A percentile compares a stretch with the other conserved stretches of the same genome.
These are phyloP conservation scores for Zenarchopterus dispar DNA, from an alignment of 2,797 vertebrate species.

Conservation along the genomic window DNA sequence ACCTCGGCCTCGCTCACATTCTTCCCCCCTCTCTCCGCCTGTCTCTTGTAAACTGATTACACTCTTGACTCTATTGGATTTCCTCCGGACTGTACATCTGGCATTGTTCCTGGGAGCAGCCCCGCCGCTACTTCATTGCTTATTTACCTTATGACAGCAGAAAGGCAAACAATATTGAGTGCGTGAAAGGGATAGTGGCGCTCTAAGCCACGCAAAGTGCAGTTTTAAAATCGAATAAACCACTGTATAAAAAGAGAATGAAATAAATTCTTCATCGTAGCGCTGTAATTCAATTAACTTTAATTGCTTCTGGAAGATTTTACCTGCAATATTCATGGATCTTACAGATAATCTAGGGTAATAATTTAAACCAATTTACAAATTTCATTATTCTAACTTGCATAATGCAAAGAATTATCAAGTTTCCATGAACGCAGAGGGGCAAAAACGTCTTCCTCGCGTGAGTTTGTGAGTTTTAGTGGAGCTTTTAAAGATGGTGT, in stretches of 20 bases:
- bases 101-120: conserved; percentile 68
- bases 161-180: conserved; percentile 70
- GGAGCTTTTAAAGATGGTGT: too few relatives aligned
- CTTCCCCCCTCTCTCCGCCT: conserved; percentile 44
- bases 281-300: conserved; percentile 40
- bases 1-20: conserved; percentile 23
- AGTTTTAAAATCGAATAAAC: conserved; percentile 50
- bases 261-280: conserved; percentile 1
- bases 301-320: conserved; percentile 40
- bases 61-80: conserved; percentile 75
- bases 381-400: conserved; percentile 29
- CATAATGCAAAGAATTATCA: conserved; percentile 14
- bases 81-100: conserved; percentile 77
- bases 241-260: not conserved
- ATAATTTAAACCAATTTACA: conserved; percentile 36
- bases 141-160: conserved; percentile 79
- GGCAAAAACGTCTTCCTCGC: not conserved
- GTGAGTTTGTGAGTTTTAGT: too few relatives aligned
- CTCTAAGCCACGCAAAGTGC: conserved; percentile 23
- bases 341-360: conserved; percentile 21
- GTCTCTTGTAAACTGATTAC: conserved; percentile 76
- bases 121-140: conserved; percentile 74
- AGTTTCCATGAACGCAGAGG: conserved; percentile 15
- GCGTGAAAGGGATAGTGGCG: conserved; percentile 28
- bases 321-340: conserved; percentile 26